Evolutionary conservation across 2,888 invertebrate species (phyloP).

Genomic region (Drosophila cracens): DNA sequence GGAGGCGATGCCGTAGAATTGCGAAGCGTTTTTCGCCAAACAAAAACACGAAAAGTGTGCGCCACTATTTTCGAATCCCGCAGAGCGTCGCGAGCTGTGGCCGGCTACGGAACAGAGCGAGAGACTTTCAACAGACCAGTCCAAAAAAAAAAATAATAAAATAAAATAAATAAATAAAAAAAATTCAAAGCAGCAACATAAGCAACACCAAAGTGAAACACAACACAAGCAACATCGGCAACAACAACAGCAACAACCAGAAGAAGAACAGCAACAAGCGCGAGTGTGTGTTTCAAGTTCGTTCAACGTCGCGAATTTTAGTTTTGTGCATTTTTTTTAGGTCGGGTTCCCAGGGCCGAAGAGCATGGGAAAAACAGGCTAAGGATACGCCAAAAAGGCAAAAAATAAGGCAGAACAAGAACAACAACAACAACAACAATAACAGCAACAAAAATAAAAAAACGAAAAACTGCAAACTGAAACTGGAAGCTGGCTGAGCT

Average conservation of each 20-base stretch:
- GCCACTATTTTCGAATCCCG: slow-evolving; percentile 60
- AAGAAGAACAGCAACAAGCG: slow-evolving; percentile 21
- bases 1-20: slow-evolving; percentile 39
- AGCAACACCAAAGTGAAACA: slow-evolving; percentile 38
- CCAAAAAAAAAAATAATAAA: background rate
- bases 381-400: slow-evolving; percentile 65
- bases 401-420: slow-evolving; percentile 45
- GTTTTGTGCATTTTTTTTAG: slow-evolving; percentile 48
- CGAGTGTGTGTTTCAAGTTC: slow-evolving; percentile 42
- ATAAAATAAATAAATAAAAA: slow-evolving; percentile 3
- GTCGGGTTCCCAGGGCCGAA: slow-evolving; percentile 55
- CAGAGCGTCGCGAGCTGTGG: slow-evolving; percentile 70
- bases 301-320: slow-evolving; percentile 45
- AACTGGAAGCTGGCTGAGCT: slow-evolving; percentile 47
- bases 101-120: slow-evolving; percentile 61
- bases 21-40: slow-evolving; percentile 54
- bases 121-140: slow-evolving; percentile 20
- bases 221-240: slow-evolving; percentile 24
- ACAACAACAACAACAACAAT: slow-evolving; percentile 26
- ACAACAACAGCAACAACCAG: slow-evolving; percentile 12
- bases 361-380: slow-evolving; percentile 69
- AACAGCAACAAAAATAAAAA: slow-evolving; percentile 25
- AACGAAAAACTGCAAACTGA: slow-evolving; percentile 30
- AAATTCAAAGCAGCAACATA: slow-evolving; percentile 43
- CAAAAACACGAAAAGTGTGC: slow-evolving; percentile 61